Base-by-base conservation (phyloP, 53 echinoderm and acorn worm species). In the Actinopyga echinites region DNA sequence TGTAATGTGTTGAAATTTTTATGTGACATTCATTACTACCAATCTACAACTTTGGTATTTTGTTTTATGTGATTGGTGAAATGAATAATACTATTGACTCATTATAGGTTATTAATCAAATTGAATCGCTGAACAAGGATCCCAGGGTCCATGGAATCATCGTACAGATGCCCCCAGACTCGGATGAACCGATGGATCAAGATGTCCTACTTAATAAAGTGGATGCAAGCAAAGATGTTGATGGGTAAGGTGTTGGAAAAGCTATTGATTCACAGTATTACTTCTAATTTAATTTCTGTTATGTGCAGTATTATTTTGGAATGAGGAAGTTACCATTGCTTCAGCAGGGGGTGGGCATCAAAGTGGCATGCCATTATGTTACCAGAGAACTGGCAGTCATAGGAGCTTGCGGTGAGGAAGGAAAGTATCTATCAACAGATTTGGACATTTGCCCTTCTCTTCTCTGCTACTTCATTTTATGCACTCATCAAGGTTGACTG, bases 91-190 rank as follows among this genome's bases (percentile, higher is more conserved):
- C 49, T 63, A 23, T 53, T 71, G n/a, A 79, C 37, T 30, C n/a
- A 69, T 66, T 49, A 2, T 52, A 97, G 97, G 84, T 88, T 13
- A 44, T 97, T 29, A 90, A 86, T 40, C 87, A 94, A 82, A 91
- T 96, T 62, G 84, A 86, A 13, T 81, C 87, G 3, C 79, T 97
- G 65, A 97, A 97, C 90, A 90, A 90, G 53, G 97, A 97, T 60
- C 92, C 91, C 36, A 69, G 85, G 11, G 88, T 97, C 34, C 97
- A 97, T 69, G 97, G 97, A 7, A 94, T 97, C 57, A 88, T 96
- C 17, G 94, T 97, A 34, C 97, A 97, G 87, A 90, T 97, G 94
- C 97, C 97, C 19, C 94, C 93, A 56, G 97, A 97, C 67, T 84
- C 92, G 0, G 94, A 94, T 23, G 87, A 92, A 23, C 94, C 93